Evolutionary conservation across 2,888 invertebrate genomes (phyloP).

Genomic region (Digitonthophagus gazella): DNA sequence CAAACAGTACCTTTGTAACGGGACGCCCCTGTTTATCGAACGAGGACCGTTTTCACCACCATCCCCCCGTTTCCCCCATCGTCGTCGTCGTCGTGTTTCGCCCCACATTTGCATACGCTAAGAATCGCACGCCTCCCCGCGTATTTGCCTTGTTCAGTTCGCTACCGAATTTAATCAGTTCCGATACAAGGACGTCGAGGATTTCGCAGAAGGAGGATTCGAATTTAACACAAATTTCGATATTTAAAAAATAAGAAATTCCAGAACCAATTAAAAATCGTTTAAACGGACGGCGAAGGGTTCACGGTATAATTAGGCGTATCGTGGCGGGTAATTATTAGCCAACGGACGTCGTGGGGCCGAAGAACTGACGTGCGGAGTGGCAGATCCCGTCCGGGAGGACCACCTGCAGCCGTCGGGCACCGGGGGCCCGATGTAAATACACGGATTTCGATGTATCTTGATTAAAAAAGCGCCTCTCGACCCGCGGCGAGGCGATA

Average conservation of each 20-base stretch:
- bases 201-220: neutral
- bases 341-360: conserved; percentile 37
- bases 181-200: neutral
- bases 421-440: neutral
- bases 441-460: neutral
- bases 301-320: conserved; percentile 49
- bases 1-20: conserved; percentile 33
- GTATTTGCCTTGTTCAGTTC: conserved; percentile 10
- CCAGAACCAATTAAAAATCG: conserved; percentile 51
- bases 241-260: conserved; percentile 37
- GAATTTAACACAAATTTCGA: neutral
- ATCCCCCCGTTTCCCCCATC: neutral
- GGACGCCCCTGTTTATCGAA: conserved; percentile 22
- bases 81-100: neutral
- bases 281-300: conserved; percentile 43
- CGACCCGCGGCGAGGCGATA: neutral
- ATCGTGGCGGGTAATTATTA: conserved; percentile 48
- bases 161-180: conserved; percentile 4
- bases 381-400: conserved; percentile 37
- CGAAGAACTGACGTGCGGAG: conserved; percentile 45
- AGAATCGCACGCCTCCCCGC: conserved; percentile 4
- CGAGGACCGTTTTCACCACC: neutral
- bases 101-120: conserved; percentile 16
- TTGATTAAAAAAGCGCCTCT: neutral
- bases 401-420: conserved; percentile 24